Evolutionary conservation across 2,797 vertebrate genomes (phyloP).

Genomic region (Neostethus bicornis): DNA sequence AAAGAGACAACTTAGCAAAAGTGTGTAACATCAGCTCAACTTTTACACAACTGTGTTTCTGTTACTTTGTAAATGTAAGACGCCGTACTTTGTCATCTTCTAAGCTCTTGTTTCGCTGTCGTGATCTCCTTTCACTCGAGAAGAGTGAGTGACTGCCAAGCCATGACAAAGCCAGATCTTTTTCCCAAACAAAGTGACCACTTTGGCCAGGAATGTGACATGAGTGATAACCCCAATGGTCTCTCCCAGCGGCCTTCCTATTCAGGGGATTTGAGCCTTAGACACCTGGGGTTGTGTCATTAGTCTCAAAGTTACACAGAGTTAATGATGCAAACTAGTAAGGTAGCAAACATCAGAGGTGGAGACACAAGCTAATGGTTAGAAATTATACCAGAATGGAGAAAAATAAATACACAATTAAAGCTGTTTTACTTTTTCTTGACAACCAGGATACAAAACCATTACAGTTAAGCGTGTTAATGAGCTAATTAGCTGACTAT

Average conservation of each 20-base stretch:
- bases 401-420: neutral
- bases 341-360: conserved; percentile 40
- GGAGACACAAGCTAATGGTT: conserved; percentile 11
- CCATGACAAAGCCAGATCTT: conserved; percentile 73
- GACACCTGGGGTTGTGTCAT: conserved; percentile 67
- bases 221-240: conserved; percentile 62
- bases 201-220: conserved; percentile 79
- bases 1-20: neutral
- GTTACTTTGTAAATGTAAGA: conserved; percentile 3
- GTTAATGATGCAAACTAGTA: conserved; percentile 61
- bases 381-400: neutral
- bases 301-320: conserved; percentile 56
- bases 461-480: neutral
- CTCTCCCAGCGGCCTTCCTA: conserved; percentile 50
- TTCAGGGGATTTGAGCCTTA: conserved; percentile 70
- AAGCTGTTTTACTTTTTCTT: neutral
- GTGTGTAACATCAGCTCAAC: neutral
- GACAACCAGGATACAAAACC: no score
- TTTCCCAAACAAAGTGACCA: conserved; percentile 82
- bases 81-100: conserved; percentile 6
- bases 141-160: conserved; percentile 58
- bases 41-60: conserved; percentile 6
- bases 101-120: conserved; percentile 56
- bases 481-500: neutral
- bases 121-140: conserved; percentile 59